A percentile compares a stretch with the other conserved stretches of the same genome.
Conservation (phyloP, 2,113 vertebrate genomes). For the Epinephelus cyanopodus region DNA sequence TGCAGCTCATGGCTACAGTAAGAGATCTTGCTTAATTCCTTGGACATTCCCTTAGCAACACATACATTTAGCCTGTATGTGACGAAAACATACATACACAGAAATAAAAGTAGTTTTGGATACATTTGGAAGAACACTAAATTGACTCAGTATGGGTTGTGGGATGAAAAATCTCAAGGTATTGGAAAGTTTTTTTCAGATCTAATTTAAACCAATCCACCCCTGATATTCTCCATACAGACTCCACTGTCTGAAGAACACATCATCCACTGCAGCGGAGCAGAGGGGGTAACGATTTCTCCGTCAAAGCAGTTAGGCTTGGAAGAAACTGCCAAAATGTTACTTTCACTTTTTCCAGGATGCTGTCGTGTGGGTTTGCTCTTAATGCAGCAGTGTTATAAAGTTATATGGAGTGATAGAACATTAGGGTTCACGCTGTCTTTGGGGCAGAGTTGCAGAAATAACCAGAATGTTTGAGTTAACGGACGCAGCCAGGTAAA, state of each 20-base stretch:
- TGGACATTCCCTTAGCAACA: not conserved
- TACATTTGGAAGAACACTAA: not conserved
- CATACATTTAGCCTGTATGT: not conserved
- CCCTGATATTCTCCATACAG: slow-evolving; percentile 6
- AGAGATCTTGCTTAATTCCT: not conserved
- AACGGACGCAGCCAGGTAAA: not conserved
- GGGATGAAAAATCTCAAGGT: not conserved
- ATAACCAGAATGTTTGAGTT: not conserved
- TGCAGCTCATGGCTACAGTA: slow-evolving; percentile 4
- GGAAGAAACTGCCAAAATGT: slow-evolving; percentile 31
- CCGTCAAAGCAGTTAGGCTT: slow-evolving; percentile 22
- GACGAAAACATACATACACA: slow-evolving; percentile 1
- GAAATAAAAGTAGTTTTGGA: not conserved
- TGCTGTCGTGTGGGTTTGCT: slow-evolving; percentile 27
- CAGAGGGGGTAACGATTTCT: slow-evolving; percentile 21
- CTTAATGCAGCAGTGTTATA: not conserved
- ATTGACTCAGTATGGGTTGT: not conserved
- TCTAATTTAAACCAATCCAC: slow-evolving; percentile 17
- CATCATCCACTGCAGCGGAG: slow-evolving; percentile 16
- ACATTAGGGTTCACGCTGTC: not conserved
- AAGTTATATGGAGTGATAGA: not conserved
- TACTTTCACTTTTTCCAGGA: slow-evolving; percentile 28
- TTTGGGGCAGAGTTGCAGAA: slow-evolving; percentile 2
- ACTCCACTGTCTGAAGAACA: slow-evolving; percentile 21
- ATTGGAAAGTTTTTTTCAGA: slow-evolving; percentile 15